Conservation (phyloP, 2,888 invertebrate species). For the Pemphredon lugubris region DNA sequence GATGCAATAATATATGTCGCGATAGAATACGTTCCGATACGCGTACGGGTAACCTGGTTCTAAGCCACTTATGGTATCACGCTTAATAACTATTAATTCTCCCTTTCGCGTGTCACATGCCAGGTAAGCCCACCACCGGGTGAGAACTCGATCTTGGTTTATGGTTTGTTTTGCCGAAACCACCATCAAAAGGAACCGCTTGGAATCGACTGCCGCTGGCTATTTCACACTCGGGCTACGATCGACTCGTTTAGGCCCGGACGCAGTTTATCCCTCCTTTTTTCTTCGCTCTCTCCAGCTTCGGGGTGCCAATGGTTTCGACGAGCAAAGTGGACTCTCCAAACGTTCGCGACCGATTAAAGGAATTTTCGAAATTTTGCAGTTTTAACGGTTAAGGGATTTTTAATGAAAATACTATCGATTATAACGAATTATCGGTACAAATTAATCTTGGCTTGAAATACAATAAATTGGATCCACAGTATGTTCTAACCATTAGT, state of each 20-base stretch:
- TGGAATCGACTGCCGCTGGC: conserved; percentile 41
- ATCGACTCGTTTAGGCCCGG: conserved; percentile 62
- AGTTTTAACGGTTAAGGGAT: too few species aligned
- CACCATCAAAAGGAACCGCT: conserved; percentile 57
- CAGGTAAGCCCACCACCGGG: conserved; percentile 29
- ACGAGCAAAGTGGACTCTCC: not conserved
- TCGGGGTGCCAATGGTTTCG: not conserved
- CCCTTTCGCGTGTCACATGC: conserved; percentile 45
- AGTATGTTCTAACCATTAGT: too few species aligned
- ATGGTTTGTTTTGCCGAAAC: conserved; percentile 53
- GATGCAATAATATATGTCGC: too few species aligned
- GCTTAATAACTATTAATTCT: conserved; percentile 52
- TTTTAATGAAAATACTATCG: too few species aligned
- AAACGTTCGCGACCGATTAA: too few species aligned
- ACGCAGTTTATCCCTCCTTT: conserved; percentile 20
- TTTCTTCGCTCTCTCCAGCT: not conserved
- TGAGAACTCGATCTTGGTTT: conserved; percentile 41
- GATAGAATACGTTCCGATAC: too few species aligned
- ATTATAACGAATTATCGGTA: too few species aligned
- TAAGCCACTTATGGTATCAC: conserved; percentile 10
- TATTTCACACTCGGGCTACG: conserved; percentile 72
- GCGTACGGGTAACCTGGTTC: too few species aligned
- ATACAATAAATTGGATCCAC: too few species aligned
- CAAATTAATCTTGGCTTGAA: too few species aligned
- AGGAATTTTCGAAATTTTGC: too few species aligned